These are phyloP conservation scores for Lichenostomus cassidix DNA, from an alignment of 2,113 vertebrate genomes.

Conservation along the genomic window DNA sequence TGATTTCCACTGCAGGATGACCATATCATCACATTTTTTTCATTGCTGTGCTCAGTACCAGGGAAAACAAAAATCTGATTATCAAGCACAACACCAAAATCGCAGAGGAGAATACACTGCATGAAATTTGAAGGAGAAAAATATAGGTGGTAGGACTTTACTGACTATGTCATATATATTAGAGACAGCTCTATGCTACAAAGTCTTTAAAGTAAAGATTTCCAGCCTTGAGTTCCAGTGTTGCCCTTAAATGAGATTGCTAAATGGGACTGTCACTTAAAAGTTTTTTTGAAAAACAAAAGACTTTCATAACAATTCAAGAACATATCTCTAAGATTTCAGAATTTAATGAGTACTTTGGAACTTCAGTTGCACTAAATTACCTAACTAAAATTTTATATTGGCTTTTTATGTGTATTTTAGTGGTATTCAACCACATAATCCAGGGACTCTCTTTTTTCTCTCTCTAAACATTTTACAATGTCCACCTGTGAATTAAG, in stretches of 20 bases:
- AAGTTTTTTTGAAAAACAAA: background rate
- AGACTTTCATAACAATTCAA: background rate
- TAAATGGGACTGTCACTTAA: background rate
- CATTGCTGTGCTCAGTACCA: background rate
- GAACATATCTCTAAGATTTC: background rate
- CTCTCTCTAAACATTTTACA: background rate
- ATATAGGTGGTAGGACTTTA: background rate
- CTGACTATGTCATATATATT: background rate
- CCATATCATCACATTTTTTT: background rate
- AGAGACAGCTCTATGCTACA: background rate
- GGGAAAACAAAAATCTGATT: conserved; percentile 4
- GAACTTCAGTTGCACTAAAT: background rate
- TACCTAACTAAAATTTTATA: background rate
- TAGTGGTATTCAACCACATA: background rate
- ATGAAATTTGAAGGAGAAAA: background rate
- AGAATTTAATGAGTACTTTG: background rate
- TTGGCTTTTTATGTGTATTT: background rate
- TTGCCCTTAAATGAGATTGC: background rate
- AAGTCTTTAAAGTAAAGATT: background rate
- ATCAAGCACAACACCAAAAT: background rate
- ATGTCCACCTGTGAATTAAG: background rate
- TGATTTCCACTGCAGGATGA: background rate
- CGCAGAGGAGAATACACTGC: background rate
- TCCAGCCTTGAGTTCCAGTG: background rate
- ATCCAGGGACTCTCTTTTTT: background rate